Evolutionary conservation across 2,888 invertebrate species (phyloP).

Genomic region (Parnassius apollo): DNA sequence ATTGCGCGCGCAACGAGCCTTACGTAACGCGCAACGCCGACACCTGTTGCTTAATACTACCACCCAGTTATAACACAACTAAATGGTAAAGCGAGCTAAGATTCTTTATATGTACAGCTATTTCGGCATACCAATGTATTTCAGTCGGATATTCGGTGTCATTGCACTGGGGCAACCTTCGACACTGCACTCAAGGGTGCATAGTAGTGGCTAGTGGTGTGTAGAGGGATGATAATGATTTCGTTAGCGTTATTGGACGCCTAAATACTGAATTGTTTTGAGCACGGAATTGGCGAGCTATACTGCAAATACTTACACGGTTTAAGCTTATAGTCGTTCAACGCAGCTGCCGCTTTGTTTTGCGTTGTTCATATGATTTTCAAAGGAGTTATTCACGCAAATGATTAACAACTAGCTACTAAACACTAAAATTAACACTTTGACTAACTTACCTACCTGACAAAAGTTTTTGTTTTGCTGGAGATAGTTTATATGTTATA

Average conservation of each 20-base stretch:
- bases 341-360: not conserved
- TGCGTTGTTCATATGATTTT: not conserved
- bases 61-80: slow-evolving; percentile 65
- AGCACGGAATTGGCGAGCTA: slow-evolving; percentile 18
- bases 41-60: slow-evolving; percentile 76
- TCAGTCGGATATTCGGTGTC: slow-evolving; percentile 62
- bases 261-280: slow-evolving; percentile 27
- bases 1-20: slow-evolving; percentile 70
- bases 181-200: slow-evolving; percentile 78
- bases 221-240: slow-evolving; percentile 68
- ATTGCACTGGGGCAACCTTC: slow-evolving; percentile 78
- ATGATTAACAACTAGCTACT: slow-evolving; percentile 1
- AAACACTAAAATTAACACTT: not conserved
- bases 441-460: too few species aligned
- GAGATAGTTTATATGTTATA: too few species aligned
- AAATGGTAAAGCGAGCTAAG: slow-evolving; percentile 40
- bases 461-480: too few species aligned
- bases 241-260: slow-evolving; percentile 55
- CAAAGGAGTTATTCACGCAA: slow-evolving; percentile 3
- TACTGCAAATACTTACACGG: slow-evolving; percentile 8
- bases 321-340: slow-evolving; percentile 4
- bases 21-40: slow-evolving; percentile 72
- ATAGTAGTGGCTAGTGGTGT: slow-evolving; percentile 57
- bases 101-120: slow-evolving; percentile 31
- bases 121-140: slow-evolving; percentile 38